These are phyloP conservation scores for Acronicta alni DNA, from an alignment of 2,888 invertebrate genomes.

Conservation along the genomic window DNA sequence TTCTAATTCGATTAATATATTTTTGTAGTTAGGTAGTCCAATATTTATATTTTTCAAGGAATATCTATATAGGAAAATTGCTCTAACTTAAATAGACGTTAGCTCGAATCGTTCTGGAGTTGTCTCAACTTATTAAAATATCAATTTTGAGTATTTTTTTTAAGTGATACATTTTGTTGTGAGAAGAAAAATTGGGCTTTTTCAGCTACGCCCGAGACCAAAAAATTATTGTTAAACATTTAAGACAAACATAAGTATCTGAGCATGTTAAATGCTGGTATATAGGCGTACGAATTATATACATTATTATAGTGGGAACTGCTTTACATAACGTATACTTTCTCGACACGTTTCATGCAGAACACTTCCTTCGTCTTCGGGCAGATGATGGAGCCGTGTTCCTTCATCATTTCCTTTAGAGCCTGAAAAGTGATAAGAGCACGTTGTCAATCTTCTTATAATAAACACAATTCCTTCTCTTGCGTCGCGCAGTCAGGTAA, in stretches of 20 bases:
- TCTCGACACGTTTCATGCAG: conserved; percentile 97
- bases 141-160: neutral
- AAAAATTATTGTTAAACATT: conserved; percentile 5
- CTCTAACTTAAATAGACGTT: too few species aligned
- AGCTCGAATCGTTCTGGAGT: too few species aligned
- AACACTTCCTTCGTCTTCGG: conserved; percentile 98
- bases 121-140: too few species aligned
- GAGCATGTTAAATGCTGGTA: conserved; percentile 34
- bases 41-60: too few species aligned
- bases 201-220: neutral
- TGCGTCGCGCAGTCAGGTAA: too few species aligned
- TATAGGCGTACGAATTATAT: conserved; percentile 25
- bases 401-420: conserved; percentile 97
- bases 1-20: too few species aligned
- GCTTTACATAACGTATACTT: conserved; percentile 98
- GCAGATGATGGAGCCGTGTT: conserved; percentile 97
- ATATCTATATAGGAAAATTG: too few species aligned
- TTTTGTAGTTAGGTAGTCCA: too few species aligned
- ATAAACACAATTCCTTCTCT: too few species aligned
- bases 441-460: too few species aligned
- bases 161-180: too few species aligned
- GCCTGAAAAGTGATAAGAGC: conserved; percentile 90
- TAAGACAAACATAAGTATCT: conserved; percentile 1
- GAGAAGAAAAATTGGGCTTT: too few species aligned
- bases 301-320: conserved; percentile 9